Percentiles rank a stretch among this genome's conserved stretches.
phyloP scores from a whole-genome alignment of 2,113 vertebrate species.

The Pterocles gutturalis region DNA sequence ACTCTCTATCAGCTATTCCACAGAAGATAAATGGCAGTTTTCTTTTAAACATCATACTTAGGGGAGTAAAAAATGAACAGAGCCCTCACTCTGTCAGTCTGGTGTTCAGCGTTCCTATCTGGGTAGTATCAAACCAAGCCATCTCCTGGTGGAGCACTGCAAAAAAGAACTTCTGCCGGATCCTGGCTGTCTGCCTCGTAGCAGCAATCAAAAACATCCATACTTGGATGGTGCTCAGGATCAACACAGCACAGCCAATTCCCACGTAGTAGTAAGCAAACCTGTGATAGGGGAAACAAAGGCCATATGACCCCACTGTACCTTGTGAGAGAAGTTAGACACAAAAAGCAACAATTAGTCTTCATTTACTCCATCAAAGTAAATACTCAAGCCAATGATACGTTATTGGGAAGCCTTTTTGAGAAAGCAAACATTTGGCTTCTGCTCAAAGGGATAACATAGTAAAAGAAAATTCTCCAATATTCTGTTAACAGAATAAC shows the following conservation, averaged over 20 bases:
- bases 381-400: not conserved
- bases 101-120: slow-evolving; percentile 78
- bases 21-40: not conserved
- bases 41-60: not conserved
- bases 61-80: not conserved
- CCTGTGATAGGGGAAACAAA: slow-evolving; percentile 51
- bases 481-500: not conserved
- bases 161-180: slow-evolving; percentile 79
- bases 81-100: slow-evolving; percentile 78
- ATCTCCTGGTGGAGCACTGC: slow-evolving; percentile 83
- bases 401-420: not conserved
- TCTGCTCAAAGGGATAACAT: not conserved
- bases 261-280: slow-evolving; percentile 78
- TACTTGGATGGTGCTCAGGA: slow-evolving; percentile 72
- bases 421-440: not conserved
- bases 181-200: slow-evolving; percentile 74
- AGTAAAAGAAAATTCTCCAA: not conserved
- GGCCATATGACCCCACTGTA: not conserved
- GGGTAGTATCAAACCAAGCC: slow-evolving; percentile 81
- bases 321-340: not conserved
- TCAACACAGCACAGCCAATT: slow-evolving; percentile 70
- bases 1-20: not conserved
- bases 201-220: slow-evolving; percentile 74
- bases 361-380: not conserved
- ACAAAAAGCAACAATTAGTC: not conserved